Evolutionary conservation across 53 echinoderm and acorn worm genomes (phyloP).

Genomic region (Crossaster papposus): DNA sequence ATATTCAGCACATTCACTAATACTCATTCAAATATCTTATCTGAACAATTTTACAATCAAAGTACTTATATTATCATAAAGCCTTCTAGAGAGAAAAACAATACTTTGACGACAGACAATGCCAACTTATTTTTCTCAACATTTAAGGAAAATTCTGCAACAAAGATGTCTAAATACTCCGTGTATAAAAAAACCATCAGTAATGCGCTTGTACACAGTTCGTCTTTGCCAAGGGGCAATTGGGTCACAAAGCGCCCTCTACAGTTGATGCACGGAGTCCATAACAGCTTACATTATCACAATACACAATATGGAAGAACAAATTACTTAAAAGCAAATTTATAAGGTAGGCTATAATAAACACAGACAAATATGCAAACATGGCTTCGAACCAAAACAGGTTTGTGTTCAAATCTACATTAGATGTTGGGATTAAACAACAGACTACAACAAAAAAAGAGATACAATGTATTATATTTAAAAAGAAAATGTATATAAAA

Average conservation of each 20-base stretch:
- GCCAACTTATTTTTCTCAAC: background rate
- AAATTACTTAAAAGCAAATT: background rate
- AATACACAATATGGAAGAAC: slow-evolving; percentile 15
- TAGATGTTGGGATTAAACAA: background rate
- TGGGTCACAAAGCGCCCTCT: too few species aligned
- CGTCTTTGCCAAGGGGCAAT: too few species aligned
- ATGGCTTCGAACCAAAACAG: background rate
- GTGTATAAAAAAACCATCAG: too few species aligned
- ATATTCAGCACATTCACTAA: background rate
- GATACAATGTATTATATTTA: background rate
- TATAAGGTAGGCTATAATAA: background rate
- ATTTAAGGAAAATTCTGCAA: too few species aligned
- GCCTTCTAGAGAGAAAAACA: background rate
- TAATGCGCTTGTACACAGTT: too few species aligned
- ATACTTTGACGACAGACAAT: background rate
- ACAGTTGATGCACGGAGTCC: too few species aligned
- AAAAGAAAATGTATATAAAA: background rate
- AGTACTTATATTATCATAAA: slow-evolving; percentile 45
- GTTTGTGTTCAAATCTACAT: background rate
- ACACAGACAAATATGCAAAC: background rate
- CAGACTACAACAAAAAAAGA: background rate
- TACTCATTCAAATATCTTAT: background rate
- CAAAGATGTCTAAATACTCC: too few species aligned
- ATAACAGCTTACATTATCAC: background rate
- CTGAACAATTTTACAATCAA: background rate